These are phyloP conservation scores for Drosophila tani DNA, from an alignment of 1,140 invertebrate species.

Conservation along the genomic window DNA sequence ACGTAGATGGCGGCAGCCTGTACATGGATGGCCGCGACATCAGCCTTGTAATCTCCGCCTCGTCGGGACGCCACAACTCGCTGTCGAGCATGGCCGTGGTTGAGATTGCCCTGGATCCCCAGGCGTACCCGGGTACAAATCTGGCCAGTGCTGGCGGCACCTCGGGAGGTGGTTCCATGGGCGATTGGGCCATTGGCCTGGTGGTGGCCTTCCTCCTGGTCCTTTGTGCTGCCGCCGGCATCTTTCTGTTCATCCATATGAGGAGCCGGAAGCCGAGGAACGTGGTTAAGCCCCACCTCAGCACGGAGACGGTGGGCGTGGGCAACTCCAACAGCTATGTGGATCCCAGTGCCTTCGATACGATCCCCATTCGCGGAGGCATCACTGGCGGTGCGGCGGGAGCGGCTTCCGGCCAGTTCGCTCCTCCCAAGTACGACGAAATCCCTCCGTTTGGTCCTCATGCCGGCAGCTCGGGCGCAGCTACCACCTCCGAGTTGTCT, in stretches of 20 bases:
- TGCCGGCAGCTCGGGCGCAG: constrained; percentile 91
- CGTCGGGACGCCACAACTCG: constrained; percentile 94
- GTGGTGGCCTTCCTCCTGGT: constrained; percentile 93
- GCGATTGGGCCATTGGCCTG: constrained; percentile 95
- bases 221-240: constrained; percentile 91
- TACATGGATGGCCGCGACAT: constrained; percentile 88
- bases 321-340: constrained; percentile 92
- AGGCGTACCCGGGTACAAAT: constrained; percentile 87
- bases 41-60: constrained; percentile 93
- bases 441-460: constrained; percentile 93
- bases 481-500: constrained; percentile 95
- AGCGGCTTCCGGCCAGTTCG: constrained; percentile 89
- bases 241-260: constrained; percentile 93
- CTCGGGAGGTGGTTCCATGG: constrained; percentile 87
- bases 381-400: constrained; percentile 48
- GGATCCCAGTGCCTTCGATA: constrained; percentile 94
- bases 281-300: constrained; percentile 90
- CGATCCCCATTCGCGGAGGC: constrained; percentile 92
- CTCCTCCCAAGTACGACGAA: constrained; percentile 95
- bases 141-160: constrained; percentile 84
- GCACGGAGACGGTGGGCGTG: constrained; percentile 89
- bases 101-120: constrained; percentile 92
- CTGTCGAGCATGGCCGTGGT: constrained; percentile 94
- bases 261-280: constrained; percentile 93
- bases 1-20: constrained; percentile 75